These are phyloP conservation scores for Vanessa tameamea DNA, from an alignment of 1,140 invertebrate species.

Conservation along the genomic window DNA sequence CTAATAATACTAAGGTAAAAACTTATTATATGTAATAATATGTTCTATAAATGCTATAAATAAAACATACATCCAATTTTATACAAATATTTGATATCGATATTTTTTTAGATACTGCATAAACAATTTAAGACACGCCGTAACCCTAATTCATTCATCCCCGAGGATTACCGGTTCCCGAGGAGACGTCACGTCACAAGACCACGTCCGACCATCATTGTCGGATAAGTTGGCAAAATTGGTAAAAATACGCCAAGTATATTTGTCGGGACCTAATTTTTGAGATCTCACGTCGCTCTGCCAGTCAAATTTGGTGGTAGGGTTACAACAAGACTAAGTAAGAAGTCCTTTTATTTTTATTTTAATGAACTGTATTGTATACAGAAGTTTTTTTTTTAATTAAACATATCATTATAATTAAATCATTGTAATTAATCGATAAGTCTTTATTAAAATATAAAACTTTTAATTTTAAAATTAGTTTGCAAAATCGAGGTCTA, in stretches of 20 bases:
- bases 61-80: not conserved
- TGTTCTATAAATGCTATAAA: not conserved
- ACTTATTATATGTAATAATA: too few relatives aligned
- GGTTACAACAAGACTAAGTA: slow-evolving; percentile 38
- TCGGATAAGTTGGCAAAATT: slow-evolving; percentile 48
- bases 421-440: too few relatives aligned
- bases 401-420: too few relatives aligned
- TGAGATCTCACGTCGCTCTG: slow-evolving; percentile 53
- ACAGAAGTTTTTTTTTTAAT: too few relatives aligned
- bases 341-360: not conserved
- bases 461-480: too few relatives aligned
- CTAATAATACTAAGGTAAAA: too few relatives aligned
- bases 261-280: slow-evolving; percentile 62
- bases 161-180: slow-evolving; percentile 16
- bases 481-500: too few relatives aligned
- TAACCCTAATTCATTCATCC: slow-evolving; percentile 37
- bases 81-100: not conserved
- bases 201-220: slow-evolving; percentile 63
- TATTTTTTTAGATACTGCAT: slow-evolving; percentile 3
- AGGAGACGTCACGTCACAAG: slow-evolving; percentile 53
- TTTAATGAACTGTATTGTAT: too few relatives aligned
- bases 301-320: slow-evolving; percentile 62
- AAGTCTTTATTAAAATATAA: too few relatives aligned
- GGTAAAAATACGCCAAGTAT: slow-evolving; percentile 54
- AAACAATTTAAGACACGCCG: slow-evolving; percentile 26